Percentiles rank a stretch among this genome's conserved stretches.
Conservation (phyloP, 2,113 vertebrate species). For the Pongo pygmaeus region DNA sequence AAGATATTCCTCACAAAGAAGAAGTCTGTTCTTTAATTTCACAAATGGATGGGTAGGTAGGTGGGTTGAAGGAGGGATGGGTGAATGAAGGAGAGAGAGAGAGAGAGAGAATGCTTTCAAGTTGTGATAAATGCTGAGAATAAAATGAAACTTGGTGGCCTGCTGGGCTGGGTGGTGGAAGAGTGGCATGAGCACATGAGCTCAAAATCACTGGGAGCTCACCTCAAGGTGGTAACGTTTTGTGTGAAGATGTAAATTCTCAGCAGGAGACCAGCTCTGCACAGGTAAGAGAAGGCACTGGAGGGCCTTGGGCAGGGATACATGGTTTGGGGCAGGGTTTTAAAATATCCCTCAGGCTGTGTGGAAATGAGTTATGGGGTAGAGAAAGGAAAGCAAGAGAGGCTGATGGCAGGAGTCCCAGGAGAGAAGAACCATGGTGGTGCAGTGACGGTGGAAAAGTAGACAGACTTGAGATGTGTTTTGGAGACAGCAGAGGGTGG, state of each 20-base stretch:
- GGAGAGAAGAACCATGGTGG: neutral
- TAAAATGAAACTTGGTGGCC: neutral
- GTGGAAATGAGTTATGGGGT: neutral
- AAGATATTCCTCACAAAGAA: rapidly evolving
- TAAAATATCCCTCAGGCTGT: neutral
- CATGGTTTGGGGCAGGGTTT: rapidly evolving
- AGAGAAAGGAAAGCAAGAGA: neutral
- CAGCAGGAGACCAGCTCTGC: neutral
- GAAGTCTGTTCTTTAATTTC: neutral
- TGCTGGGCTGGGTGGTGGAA: too few species aligned
- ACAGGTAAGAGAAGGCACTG: rapidly evolving
- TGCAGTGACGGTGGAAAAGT: neutral
- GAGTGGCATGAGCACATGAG: neutral
- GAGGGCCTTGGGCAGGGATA: neutral
- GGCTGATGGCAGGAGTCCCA: neutral
- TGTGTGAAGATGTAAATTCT: rapidly evolving
- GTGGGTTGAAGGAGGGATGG: neutral
- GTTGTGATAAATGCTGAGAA: neutral
- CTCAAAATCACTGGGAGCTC: neutral
- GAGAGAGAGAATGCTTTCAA: neutral
- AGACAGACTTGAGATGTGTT: neutral
- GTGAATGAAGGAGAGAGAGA: neutral
- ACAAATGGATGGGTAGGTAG: neutral
- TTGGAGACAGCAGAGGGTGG: too few species aligned
- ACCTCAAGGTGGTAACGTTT: rapidly evolving